Evolutionary conservation across 2,797 vertebrate genomes (phyloP), one percentile per base, ranked within the genome.

Genomic region (Coregonus suidteri): DNA sequence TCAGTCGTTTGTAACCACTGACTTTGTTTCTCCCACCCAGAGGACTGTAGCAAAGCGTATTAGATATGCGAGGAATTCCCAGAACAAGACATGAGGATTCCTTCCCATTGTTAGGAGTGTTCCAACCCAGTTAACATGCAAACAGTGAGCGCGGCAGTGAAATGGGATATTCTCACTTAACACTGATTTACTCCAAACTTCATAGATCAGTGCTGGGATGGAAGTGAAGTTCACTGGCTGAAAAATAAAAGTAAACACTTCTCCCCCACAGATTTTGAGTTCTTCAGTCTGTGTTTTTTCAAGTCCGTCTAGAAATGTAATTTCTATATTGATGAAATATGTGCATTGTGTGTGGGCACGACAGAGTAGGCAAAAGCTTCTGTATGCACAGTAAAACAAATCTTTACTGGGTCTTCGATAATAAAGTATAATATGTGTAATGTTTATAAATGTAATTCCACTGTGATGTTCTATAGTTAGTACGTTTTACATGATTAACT

Each of bases 111-210:
- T 93, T 82, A 84, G 83, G 76, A 76, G 78, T 80, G 93, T 94
- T 94, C 91, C 77, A 89, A 91, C 88, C 83, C 84, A n/a, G 88
- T 89, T 89, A 83, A 79, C 88, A 84, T 93, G 89, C 87, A 91
- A 91, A 90, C 90, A 85, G 81, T 14, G 20, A 64, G 71, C 64
- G 18, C 70, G 52, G 77, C 69, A 54, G 72, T 79, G 94, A 92
- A 94, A 95, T 78, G 53, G 0, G 90, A 95, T 90, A 84, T 81
- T 80, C 71, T 87, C 84, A 90, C 89, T 94, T 88, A 89, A 88
- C 85, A 87, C 70, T 79, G 88, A 86, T 84, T 82, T 85, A 84
- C 86, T 87, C 85, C 75, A 79, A 78, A 88, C 83, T 91, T 87
- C 87, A 87, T 11, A 82, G 76, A 81, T 67, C 73, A 84, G 59